Conservation (phyloP, 1,140 invertebrate genomes). For the Augochlora pura region DNA sequence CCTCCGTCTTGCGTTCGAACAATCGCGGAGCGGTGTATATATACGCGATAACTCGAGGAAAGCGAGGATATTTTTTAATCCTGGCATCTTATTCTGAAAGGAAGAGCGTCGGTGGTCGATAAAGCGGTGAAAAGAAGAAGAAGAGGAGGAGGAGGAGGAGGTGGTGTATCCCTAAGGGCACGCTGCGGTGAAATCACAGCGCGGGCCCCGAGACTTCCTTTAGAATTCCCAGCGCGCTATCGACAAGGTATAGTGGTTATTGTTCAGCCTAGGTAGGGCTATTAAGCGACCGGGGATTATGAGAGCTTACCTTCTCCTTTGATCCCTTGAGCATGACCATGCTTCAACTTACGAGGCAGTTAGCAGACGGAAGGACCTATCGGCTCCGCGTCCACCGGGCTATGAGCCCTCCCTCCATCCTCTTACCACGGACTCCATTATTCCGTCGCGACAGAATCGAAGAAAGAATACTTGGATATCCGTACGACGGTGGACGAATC, state of each 20-base stretch:
- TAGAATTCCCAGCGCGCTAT: slow-evolving; percentile 24
- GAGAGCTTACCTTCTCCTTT: slow-evolving; percentile 51
- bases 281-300: slow-evolving; percentile 58
- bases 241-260: slow-evolving; percentile 48
- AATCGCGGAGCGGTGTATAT: neutral
- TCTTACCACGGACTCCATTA: slow-evolving; percentile 16
- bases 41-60: neutral
- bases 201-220: slow-evolving; percentile 13
- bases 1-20: too few relatives aligned
- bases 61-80: neutral
- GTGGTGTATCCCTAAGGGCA: too few relatives aligned
- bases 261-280: slow-evolving; percentile 51
- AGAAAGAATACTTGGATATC: slow-evolving; percentile 5
- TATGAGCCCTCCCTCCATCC: slow-evolving; percentile 35
- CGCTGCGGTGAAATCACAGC: slow-evolving; percentile 23
- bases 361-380: slow-evolving; percentile 55
- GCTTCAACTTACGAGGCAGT: slow-evolving; percentile 47
- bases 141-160: too few relatives aligned
- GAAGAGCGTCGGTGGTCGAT: neutral
- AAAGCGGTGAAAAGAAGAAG: slow-evolving; percentile 2
- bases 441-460: neutral
- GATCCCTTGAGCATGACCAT: slow-evolving; percentile 58
- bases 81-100: neutral
- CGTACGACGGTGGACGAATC: neutral
- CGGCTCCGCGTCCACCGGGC: slow-evolving; percentile 38